Conservation (phyloP, 2,113 vertebrate species). For the Campylomormyrus tamandua region DNA sequence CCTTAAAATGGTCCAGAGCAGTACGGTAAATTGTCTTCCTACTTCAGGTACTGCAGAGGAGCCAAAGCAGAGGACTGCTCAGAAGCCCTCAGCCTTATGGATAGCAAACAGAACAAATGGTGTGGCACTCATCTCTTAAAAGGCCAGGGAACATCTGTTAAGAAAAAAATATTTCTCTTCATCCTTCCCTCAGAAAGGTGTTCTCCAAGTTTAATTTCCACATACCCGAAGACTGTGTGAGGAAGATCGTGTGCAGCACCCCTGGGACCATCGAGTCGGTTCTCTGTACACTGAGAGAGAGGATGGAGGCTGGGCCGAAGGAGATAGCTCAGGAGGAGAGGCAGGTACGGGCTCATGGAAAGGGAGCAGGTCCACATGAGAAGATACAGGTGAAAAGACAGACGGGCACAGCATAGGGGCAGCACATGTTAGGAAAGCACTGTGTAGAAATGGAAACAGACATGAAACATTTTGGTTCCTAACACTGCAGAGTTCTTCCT, state of each 20-base stretch:
- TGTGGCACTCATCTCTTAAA: neutral
- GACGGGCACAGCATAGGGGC: neutral
- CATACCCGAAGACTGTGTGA: constrained; percentile 54
- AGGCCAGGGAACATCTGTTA: neutral
- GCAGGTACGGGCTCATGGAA: neutral
- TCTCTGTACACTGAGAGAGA: constrained; percentile 51
- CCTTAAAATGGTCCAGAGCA: neutral
- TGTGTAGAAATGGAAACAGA: neutral
- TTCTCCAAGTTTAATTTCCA: constrained; percentile 62
- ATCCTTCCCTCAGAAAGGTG: constrained; percentile 56
- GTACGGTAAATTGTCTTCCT: neutral
- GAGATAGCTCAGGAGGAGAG: constrained; percentile 16
- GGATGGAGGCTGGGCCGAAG: constrained; percentile 49
- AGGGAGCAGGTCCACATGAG: neutral
- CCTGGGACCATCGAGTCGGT: constrained; percentile 57
- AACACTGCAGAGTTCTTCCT: neutral
- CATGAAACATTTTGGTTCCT: neutral
- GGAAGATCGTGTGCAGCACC: constrained; percentile 48
- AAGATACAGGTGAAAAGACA: constrained; percentile 34
- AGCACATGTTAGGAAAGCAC: neutral
- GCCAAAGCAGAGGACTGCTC: neutral
- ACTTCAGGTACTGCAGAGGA: neutral
- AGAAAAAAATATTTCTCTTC: constrained; percentile 1
- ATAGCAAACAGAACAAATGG: neutral
- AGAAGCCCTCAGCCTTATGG: neutral